Conservation (phyloP, 2,113 vertebrate species). For the Nannobrachium achirus region DNA sequence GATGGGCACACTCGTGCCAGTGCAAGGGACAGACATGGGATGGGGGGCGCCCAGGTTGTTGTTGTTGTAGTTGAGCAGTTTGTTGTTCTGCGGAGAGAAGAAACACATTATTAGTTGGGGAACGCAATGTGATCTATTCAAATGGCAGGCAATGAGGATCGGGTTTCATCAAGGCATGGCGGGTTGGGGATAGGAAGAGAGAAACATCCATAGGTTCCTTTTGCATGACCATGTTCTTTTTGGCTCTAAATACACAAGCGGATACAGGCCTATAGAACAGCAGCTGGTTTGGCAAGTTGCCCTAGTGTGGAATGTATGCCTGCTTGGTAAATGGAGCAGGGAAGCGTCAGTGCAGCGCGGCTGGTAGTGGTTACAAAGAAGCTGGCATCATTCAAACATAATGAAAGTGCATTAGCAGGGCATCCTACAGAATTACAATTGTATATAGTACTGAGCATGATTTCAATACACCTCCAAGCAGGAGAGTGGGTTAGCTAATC, state of each 20-base stretch:
- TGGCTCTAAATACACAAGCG: constrained; percentile 55
- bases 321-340: constrained; percentile 66
- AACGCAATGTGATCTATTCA: background rate
- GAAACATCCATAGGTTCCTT: constrained; percentile 15
- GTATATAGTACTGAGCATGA: constrained; percentile 17
- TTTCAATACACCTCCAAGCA: constrained; percentile 23
- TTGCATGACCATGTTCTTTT: constrained; percentile 54
- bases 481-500: background rate
- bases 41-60: constrained; percentile 77
- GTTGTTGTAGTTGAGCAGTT: constrained; percentile 90
- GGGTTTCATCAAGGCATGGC: background rate
- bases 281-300: constrained; percentile 77
- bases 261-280: constrained; percentile 74
- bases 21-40: constrained; percentile 78
- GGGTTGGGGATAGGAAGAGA: background rate
- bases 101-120: constrained; percentile 11
- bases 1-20: constrained; percentile 78
- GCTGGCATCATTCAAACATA: constrained; percentile 62
- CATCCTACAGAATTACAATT: constrained; percentile 43
- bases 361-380: constrained; percentile 45
- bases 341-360: constrained; percentile 39
- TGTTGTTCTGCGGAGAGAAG: constrained; percentile 85
- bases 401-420: constrained; percentile 35
- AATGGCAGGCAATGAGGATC: background rate
- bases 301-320: constrained; percentile 72